These are phyloP conservation scores for Calcarius ornatus DNA, from an alignment of 2,113 vertebrate species.

Conservation along the genomic window DNA sequence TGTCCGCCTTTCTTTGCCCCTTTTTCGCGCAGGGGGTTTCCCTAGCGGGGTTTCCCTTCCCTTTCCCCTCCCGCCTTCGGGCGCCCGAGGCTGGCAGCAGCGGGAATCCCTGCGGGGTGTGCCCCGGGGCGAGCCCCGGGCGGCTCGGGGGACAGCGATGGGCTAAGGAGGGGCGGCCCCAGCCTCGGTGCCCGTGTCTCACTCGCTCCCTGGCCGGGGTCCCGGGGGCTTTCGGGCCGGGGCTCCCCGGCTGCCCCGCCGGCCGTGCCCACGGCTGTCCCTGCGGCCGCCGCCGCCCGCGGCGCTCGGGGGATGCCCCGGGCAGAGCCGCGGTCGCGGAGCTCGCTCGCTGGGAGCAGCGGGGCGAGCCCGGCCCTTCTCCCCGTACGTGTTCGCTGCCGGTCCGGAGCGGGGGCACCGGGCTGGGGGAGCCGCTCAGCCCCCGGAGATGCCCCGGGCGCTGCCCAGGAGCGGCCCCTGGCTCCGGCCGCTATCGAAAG, in stretches of 20 bases:
- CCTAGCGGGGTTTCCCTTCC: background rate
- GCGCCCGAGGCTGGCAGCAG: background rate
- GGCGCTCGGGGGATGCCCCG: background rate
- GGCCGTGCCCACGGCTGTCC: background rate
- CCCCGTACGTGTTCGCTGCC: fast-evolving
- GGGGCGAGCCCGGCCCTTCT: background rate
- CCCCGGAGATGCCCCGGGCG: background rate
- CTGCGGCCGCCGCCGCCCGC: background rate
- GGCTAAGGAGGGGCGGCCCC: background rate
- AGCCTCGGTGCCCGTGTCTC: background rate
- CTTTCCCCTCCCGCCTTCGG: background rate
- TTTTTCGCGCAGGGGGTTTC: background rate
- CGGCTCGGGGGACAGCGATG: background rate
- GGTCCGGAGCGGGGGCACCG: too few relatives aligned
- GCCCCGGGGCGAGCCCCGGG: background rate
- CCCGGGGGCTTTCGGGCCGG: background rate
- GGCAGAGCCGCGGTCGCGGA: background rate
- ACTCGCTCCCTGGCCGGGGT: background rate
- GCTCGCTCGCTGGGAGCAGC: background rate
- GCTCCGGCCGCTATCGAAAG: background rate
- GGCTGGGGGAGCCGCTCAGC: background rate
- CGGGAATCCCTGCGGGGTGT: background rate
- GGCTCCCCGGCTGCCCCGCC: background rate
- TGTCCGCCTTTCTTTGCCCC: background rate
- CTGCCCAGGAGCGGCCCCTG: background rate